A percentile compares a stretch with the other conserved stretches of the same genome.
These are phyloP conservation scores for Melanogrammus aeglefinus DNA, from an alignment of 2,797 vertebrate species.

Conservation along the genomic window DNA sequence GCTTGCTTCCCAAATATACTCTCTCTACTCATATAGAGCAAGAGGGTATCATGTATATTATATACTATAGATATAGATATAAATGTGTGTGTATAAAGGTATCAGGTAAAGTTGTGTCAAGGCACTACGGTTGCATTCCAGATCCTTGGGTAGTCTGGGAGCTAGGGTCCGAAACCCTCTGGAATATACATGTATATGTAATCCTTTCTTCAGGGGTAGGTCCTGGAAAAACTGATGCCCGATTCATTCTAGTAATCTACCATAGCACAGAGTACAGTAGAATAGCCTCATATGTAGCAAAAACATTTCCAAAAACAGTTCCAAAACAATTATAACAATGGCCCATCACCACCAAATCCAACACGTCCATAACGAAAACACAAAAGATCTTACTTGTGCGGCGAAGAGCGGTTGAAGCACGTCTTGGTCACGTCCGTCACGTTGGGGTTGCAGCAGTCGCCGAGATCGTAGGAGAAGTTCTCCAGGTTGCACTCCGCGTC, in stretches of 20 bases:
- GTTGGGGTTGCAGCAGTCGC: slow-evolving; percentile 94
- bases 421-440: slow-evolving; percentile 97
- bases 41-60: no score
- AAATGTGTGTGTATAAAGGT: no score
- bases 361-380: background rate
- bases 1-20: no score
- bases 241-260: no score
- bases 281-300: slow-evolving; percentile 12
- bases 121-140: no score
- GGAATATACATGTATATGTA: slow-evolving; percentile 45
- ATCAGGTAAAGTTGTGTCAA: no score
- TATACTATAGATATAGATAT: no score
- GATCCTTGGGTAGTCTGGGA: no score
- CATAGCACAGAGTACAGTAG: no score
- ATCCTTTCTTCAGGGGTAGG: slow-evolving; percentile 41
- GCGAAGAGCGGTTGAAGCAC: slow-evolving; percentile 92
- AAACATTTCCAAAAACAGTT: slow-evolving; percentile 4
- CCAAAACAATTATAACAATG: background rate
- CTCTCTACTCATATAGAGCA: no score
- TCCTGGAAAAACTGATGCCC: slow-evolving; percentile 41
- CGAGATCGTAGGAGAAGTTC: slow-evolving; percentile 86
- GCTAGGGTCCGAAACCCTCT: slow-evolving; percentile 52
- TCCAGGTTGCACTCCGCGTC: slow-evolving; percentile 96
- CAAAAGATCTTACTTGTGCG: slow-evolving; percentile 83
- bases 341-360: background rate